Evolutionary conservation across 2,888 invertebrate genomes (phyloP), one percentile per base, ranked within the genome.

Genomic region (Taphrorychus bicolor): DNA sequence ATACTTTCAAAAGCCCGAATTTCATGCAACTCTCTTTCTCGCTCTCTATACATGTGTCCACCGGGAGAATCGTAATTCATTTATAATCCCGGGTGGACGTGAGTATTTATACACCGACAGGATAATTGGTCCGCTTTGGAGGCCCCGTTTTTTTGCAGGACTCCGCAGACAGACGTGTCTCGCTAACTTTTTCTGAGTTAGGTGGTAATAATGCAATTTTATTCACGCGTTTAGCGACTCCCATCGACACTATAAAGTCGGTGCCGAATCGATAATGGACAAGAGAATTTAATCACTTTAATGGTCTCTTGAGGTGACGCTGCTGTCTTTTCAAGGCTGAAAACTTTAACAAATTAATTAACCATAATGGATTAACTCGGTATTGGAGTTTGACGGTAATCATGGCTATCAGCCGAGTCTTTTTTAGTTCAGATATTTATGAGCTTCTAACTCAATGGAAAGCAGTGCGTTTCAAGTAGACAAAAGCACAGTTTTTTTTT

Each of bases 301-400:
- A 63, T 63, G 63, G 63, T 14, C 54, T 24, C 45, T 23, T 16
- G 56, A 56, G 56, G 49, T 56, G 63, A 45, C 54, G 23, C 24
- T n/a, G 42, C 22, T 17, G 42, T 57, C 23, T 56, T 14, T 40
- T n/a, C 48, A 21, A 42, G 54, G 48, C 54, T 53, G 42, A 59
- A 59, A 63, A 57, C 63, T 57, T 45, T 57, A 56, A 63, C 54
- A 42, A 63, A 63, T 63, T 63, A 63, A 63, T 63, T 63, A 63
- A 48, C 63, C 53, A 48, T 63, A 63, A 63, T 63, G 63, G 63
- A 63, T 54, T 57, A 40, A 57, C 32, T 48, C 16, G 18, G 45
- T 40, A 57, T 59, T 32, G 42, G 19, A 51, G 7, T 17, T 51
- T 21, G 51, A 51, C 4, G 19, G 51, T 45, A 14, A 45, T 14